phyloP scores from a whole-genome alignment of 2,113 vertebrate species.

The Leptobrachium leishanense region DNA sequence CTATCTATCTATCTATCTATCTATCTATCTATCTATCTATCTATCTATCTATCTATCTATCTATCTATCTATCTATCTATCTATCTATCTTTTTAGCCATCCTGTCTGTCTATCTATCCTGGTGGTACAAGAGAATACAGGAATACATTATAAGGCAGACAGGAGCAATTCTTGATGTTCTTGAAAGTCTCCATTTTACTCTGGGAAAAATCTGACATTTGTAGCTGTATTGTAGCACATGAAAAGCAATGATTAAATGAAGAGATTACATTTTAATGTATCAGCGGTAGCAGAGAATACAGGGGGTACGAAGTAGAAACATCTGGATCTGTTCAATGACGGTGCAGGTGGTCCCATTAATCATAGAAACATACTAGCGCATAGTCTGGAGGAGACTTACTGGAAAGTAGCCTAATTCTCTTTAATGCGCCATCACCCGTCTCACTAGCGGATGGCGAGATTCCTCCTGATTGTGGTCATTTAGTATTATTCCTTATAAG shows the following conservation, averaged over 20 bases:
- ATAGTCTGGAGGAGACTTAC: conserved; percentile 6
- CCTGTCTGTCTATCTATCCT: too few species aligned
- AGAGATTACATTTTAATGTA: not conserved
- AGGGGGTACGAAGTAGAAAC: not conserved
- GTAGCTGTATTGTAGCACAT: not conserved
- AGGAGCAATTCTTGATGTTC: too few species aligned
- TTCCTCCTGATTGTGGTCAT: conserved; percentile 15
- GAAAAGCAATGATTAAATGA: not conserved
- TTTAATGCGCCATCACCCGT: not conserved
- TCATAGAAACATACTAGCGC: conserved; percentile 10
- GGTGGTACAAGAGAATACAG: too few species aligned
- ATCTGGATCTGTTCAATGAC: conserved; percentile 34
- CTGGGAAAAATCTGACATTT: too few species aligned
- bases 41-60: too few species aligned
- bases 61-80: too few species aligned
- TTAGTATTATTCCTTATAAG: conserved; percentile 4
- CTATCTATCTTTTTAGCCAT: too few species aligned
- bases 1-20: too few species aligned
- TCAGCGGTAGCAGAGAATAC: not conserved
- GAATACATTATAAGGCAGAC: too few species aligned
- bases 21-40: too few species aligned
- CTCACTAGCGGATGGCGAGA: not conserved
- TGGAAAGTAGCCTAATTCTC: conserved; percentile 21
- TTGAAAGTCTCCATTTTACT: too few species aligned
- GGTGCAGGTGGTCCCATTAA: conserved; percentile 41